phyloP scores from a whole-genome alignment of 2,888 invertebrate genomes.

The Trichopria drosophilae region DNA sequence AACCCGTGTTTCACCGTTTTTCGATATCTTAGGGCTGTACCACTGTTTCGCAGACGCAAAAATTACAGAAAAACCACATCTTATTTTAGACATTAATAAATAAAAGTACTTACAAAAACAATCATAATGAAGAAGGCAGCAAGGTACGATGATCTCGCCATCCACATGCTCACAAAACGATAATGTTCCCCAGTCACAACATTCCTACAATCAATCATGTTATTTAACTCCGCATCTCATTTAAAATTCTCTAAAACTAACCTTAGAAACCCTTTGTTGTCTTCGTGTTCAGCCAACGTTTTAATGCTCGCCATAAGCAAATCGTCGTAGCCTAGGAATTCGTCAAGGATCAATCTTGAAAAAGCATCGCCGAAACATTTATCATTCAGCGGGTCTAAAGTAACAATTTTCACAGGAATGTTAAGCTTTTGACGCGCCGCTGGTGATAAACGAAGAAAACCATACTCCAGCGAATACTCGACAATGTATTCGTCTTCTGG shows the following conservation, averaged over 20 bases:
- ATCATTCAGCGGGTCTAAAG: conserved; percentile 84
- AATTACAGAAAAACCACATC: too few species aligned
- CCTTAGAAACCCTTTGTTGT: conserved; percentile 93
- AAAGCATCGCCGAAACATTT: conserved; percentile 93
- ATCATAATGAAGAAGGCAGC: conserved; percentile 97
- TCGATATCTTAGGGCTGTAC: too few species aligned
- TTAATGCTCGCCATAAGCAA: conserved; percentile 95
- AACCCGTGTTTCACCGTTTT: too few species aligned
- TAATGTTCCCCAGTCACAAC: conserved; percentile 98
- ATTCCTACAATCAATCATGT: conserved; percentile 70
- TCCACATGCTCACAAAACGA: conserved; percentile 96
- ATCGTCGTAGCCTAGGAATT: conserved; percentile 96
- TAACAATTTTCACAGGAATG: conserved; percentile 87
- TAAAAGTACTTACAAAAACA: conserved; percentile 85
- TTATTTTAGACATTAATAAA: neutral
- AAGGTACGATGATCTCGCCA: conserved; percentile 91
- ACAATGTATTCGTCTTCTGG: conserved; percentile 93
- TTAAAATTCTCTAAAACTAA: conserved; percentile 47
- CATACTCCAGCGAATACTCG: conserved; percentile 97
- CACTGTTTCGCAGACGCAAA: too few species aligned
- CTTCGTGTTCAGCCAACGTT: conserved; percentile 91
- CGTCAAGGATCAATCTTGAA: conserved; percentile 85
- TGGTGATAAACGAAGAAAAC: conserved; percentile 87
- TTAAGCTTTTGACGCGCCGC: conserved; percentile 83
- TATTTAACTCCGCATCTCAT: neutral